A percentile compares a stretch with the other conserved stretches of the same genome.
phyloP scores from a whole-genome alignment of 2,113 vertebrate species.

The Pontoporia blainvillei region DNA sequence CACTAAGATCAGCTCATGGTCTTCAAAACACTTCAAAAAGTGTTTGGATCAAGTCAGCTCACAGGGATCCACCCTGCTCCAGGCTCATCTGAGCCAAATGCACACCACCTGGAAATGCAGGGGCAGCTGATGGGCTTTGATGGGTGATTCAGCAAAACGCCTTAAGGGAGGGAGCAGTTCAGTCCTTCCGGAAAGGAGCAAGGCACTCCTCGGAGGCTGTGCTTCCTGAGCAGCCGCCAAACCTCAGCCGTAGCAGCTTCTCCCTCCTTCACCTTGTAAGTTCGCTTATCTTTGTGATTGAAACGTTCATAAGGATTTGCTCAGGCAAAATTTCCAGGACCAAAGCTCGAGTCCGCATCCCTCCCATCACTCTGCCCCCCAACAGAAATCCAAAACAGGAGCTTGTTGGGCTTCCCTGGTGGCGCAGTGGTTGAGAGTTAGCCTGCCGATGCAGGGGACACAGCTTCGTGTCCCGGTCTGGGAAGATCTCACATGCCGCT shows the following conservation, averaged over 20 bases:
- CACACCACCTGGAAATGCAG: background rate
- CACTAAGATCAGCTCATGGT: background rate
- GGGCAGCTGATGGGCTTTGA: background rate
- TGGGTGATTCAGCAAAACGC: accelerated
- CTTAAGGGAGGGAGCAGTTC: background rate
- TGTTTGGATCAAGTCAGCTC: background rate
- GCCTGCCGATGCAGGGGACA: too few species aligned
- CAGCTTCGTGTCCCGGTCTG: accelerated
- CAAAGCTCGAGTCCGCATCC: background rate
- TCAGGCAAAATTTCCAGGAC: background rate
- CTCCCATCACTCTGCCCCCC: background rate
- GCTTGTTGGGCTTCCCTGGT: too few species aligned
- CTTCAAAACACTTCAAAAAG: background rate
- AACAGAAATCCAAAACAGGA: background rate
- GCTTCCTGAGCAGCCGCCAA: accelerated
- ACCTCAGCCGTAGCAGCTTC: background rate
- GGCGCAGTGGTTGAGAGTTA: too few species aligned
- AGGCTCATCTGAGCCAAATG: background rate
- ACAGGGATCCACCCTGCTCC: accelerated
- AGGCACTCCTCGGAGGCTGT: background rate
- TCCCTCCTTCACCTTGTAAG: background rate
- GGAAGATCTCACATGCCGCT: too few species aligned
- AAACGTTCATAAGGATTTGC: background rate
- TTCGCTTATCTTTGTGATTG: background rate
- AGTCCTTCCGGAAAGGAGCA: background rate